Conservation (phyloP, 2,113 vertebrate genomes). For the Triplophysa rosa region DNA sequence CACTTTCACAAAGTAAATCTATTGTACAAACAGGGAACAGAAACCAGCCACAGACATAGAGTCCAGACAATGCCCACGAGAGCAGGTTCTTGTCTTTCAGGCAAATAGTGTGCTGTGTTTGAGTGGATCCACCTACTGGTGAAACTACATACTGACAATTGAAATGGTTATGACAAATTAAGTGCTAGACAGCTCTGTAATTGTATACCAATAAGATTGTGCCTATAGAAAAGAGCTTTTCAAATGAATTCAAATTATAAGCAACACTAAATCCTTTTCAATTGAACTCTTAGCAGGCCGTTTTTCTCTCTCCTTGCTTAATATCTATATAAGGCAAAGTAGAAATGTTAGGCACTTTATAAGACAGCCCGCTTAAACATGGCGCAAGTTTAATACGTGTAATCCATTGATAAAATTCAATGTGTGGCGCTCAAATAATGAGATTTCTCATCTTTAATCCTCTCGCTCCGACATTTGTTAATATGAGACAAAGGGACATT, state of each 20-base stretch:
- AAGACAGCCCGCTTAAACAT: slow-evolving; percentile 1
- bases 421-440: background rate
- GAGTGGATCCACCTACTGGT: slow-evolving; percentile 28
- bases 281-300: background rate
- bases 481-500: background rate
- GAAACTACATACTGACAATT: background rate
- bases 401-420: background rate
- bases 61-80: slow-evolving; percentile 39
- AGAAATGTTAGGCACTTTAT: background rate
- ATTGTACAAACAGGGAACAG: slow-evolving; percentile 10
- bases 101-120: background rate
- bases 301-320: background rate
- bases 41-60: slow-evolving; percentile 39
- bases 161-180: slow-evolving; percentile 22
- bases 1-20: slow-evolving; percentile 38
- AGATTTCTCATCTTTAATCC: background rate
- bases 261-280: background rate
- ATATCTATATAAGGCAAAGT: background rate
- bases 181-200: background rate
- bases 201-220: background rate
- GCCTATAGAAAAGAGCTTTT: background rate
- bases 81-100: slow-evolving; percentile 3
- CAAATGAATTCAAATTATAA: background rate
- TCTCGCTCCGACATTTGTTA: background rate
- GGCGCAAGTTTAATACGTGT: background rate